Evolutionary conservation across 1,140 invertebrate genomes (phyloP), one percentile per base, ranked within the genome.

Genomic region (Frieseomelitta varia): DNA sequence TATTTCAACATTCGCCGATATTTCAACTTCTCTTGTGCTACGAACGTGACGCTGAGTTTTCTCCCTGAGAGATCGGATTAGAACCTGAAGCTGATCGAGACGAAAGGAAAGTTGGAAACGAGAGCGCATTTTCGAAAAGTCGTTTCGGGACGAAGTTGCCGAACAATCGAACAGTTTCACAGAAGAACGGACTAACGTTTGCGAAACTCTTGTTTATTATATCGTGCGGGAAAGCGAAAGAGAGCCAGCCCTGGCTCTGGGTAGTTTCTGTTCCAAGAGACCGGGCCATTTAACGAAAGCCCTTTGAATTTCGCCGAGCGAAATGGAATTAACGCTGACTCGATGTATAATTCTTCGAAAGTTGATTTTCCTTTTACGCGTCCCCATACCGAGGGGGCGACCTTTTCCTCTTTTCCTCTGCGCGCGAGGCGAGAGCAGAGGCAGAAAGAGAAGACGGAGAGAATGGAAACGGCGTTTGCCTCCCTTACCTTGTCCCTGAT

Each of bases 401-500:
- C 0, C 14, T 17, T 30, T 2, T 0, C 4, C n/a, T 27, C 61
- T 27, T 19, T 39, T 39, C 3, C 39, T 39, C 39, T 39, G 4
- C 6, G 39, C 34, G 34, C 2, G 34, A 39, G 15, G 21, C 34
- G 4, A 27, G n/a, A 0, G 27, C 1, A 63, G 19, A 3, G 8
- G 1, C 6, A 19, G n/a, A n/a, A n/a, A 47, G 8, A 53, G n/a
- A 55, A 14, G 15, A 27, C 1, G 10, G n/a, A 58, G n/a, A 34
- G 27, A 27, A 47, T 8, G 53, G n/a, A 14, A 21, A 4, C 24
- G 34, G 3, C 4, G 15, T 63, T n/a, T 77, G 27, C 63, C 21
- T 89, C 95, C 88, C 95, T 95, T 93, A 99, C 98, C 97, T 99
- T 99, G 95, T 99, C 98, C 95, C 99, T 97, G 94, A 99, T 99